A percentile compares a stretch with the other conserved stretches of the same genome.
These are phyloP conservation scores for Schizaphis graminum DNA, from an alignment of 2,888 invertebrate species.

Conservation along the genomic window DNA sequence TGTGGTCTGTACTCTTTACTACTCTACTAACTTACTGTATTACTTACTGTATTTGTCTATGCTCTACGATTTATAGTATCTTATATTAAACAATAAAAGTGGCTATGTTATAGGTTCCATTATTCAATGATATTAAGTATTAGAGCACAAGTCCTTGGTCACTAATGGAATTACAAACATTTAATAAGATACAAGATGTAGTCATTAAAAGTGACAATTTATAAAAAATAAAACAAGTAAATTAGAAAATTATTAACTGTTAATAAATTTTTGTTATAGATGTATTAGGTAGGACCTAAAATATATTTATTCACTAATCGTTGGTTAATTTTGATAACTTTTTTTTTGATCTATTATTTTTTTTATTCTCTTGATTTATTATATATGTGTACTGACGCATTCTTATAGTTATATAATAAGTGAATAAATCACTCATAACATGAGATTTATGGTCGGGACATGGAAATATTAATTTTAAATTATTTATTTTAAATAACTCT, in stretches of 20 bases:
- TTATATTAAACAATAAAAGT: not conserved
- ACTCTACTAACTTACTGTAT: not conserved
- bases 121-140: not conserved
- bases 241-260: no score
- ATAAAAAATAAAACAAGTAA: not conserved
- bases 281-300: not conserved
- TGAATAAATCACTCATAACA: not conserved
- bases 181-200: not conserved
- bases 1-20: not conserved
- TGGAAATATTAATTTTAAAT: constrained; percentile 11
- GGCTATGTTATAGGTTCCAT: not conserved
- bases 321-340: no score
- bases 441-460: not conserved
- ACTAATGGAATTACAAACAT: not conserved
- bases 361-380: not conserved
- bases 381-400: not conserved
- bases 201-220: not conserved
- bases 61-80: no score
- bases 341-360: not conserved
- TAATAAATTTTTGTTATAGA: not conserved
- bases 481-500: constrained; percentile 11
- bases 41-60: not conserved
- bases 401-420: not conserved
- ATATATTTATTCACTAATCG: no score
- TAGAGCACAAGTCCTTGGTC: not conserved